phyloP scores from a whole-genome alignment of 2,888 invertebrate genomes.

The Gastrophysa polygoni region DNA sequence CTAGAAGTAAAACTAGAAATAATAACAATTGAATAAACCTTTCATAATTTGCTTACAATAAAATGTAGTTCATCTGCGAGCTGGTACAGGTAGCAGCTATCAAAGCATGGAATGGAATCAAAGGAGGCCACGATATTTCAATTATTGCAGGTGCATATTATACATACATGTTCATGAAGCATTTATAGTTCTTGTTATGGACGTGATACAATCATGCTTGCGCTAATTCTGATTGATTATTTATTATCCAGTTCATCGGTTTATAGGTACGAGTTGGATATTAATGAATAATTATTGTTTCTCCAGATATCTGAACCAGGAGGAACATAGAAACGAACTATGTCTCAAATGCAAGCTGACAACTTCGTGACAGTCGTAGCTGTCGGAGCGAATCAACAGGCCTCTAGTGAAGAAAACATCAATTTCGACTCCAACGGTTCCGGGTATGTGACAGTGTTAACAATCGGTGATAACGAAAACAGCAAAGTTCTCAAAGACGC shows the following conservation, averaged over 20 bases:
- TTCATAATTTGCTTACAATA: conserved; percentile 22
- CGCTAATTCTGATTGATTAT: neutral
- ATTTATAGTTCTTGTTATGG: conserved; percentile 13
- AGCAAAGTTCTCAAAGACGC: conserved; percentile 55
- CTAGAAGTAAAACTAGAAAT: neutral
- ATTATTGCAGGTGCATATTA: conserved; percentile 33
- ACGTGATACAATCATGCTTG: conserved; percentile 7
- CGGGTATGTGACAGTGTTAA: conserved; percentile 66
- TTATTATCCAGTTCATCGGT: neutral
- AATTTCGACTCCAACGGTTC: conserved; percentile 50
- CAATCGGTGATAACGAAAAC: conserved; percentile 60
- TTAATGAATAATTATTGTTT: neutral
- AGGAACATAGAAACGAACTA: conserved; percentile 28
- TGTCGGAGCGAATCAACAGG: conserved; percentile 59
- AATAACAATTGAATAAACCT: neutral
- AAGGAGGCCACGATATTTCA: conserved; percentile 34
- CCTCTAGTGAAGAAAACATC: conserved; percentile 34
- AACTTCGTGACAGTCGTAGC: conserved; percentile 68
- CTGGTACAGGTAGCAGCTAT: conserved; percentile 18
- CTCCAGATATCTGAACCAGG: conserved; percentile 34
- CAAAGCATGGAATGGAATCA: conserved; percentile 22
- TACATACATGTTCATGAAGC: conserved; percentile 14
- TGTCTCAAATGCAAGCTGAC: conserved; percentile 38
- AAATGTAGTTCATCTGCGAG: conserved; percentile 32
- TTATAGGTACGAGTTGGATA: neutral